A percentile compares a stretch with the other conserved stretches of the same genome.
phyloP scores from a whole-genome alignment of 2,113 vertebrate species.

The Crotalus viridis region DNA sequence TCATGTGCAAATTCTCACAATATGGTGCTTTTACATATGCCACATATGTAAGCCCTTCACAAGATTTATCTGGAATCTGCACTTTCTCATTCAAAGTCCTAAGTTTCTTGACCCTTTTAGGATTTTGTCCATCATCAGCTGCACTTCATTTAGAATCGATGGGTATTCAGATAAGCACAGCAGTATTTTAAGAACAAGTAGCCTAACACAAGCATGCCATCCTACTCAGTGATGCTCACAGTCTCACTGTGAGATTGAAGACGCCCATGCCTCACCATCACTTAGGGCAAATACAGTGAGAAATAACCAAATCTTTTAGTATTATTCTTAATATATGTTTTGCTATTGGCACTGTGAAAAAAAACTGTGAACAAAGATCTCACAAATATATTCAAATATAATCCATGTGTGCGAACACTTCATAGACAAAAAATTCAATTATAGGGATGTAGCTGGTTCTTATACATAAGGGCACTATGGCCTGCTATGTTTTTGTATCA shows the following conservation, averaged over 20 bases:
- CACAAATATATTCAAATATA: not conserved
- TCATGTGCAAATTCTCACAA: not conserved
- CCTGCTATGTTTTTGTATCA: not conserved
- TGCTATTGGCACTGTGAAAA: not conserved
- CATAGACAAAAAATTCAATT: not conserved
- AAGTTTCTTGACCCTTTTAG: not conserved
- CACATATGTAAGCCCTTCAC: not conserved
- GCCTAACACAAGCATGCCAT: not conserved
- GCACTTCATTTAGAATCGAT: not conserved
- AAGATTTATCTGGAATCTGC: not conserved
- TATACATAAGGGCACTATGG: not conserved
- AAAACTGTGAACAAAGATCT: not conserved
- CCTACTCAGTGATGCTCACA: not conserved
- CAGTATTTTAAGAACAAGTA: not conserved
- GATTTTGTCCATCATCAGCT: not conserved
- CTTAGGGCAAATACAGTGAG: not conserved
- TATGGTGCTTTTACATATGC: not conserved
- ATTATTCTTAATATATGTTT: not conserved
- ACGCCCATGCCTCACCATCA: not conserved
- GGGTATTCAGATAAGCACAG: not conserved
- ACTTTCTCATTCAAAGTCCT: not conserved
- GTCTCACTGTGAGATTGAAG: not conserved
- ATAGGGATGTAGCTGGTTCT: not conserved
- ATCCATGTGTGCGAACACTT: not conserved
- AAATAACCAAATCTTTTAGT: not conserved